Base-by-base conservation (phyloP, 2,888 invertebrate species). In the Diarsia rubi region DNA sequence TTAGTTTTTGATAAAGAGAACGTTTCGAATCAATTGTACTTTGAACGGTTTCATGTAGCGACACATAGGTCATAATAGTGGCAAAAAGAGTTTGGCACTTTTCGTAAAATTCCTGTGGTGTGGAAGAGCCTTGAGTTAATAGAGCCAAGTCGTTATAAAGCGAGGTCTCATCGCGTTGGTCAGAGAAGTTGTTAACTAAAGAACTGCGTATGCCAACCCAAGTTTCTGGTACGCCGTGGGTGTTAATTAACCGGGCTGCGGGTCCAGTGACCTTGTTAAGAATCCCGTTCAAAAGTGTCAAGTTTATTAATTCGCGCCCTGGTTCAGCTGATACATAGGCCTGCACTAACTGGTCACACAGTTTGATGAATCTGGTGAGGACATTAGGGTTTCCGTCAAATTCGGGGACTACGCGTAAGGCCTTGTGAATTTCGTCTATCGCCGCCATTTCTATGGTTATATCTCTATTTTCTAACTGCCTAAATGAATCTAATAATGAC, bases 161-260 rank as follows among this genome's bases (percentile, higher is more conserved):
- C 84, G 73, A 79, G 14, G 63, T 60, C 11, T 85, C 45, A 11
- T 78, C 62, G 31, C 87, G 86, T 44, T 88, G 85, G 27, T 86
- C 52, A 0, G 73, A 74, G 14, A 87, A 14, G 81, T 86, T 83
- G 82, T 88, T 44, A 80, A 86, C 82, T 37, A 88, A 65, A 44
- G 64, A 83, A 44, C 78, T 85, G 19, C 86, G 86, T n/a, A 73
- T 72, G 11, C 86, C 86, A 37, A 4, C 9, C 47, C 49, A 69
- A 37, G 47, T 69, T 69, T 69, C 68, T 2, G 68, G 68, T 14
- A 68, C 27, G 5, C 65, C 68, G 24, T 87, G 86, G 0, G 88
- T 73, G 52, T 87, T 88, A 31, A 88, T 86, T 12, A 76, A 59
- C 2, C 87, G 59, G 14, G 86, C 84, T 0, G 88, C 88, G n/a